Conservation (phyloP, 2,797 vertebrate genomes). For the Nannoperca obscura region DNA sequence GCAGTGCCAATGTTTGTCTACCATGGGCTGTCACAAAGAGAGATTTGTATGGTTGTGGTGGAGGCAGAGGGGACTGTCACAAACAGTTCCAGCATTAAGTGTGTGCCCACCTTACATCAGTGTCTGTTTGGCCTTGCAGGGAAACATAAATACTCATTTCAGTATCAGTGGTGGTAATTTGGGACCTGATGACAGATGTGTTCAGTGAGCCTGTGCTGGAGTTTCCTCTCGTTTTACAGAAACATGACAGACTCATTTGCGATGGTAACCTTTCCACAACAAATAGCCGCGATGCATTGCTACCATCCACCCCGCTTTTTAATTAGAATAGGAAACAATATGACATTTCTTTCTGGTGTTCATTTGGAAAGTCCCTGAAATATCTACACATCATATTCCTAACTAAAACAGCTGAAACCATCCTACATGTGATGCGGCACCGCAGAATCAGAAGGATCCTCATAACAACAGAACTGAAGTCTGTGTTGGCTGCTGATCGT, state of each 20-base stretch:
- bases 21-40: constrained; percentile 60
- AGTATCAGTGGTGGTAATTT: neutral
- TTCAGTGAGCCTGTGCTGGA: neutral
- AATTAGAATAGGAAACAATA: neutral
- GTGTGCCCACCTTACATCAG: neutral
- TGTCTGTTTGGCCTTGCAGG: neutral
- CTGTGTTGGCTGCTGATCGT: neutral
- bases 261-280: neutral
- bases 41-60: constrained; percentile 64
- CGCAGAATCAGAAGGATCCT: neutral
- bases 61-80: constrained; percentile 15
- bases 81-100: constrained; percentile 15
- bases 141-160: neutral
- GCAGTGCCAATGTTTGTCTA: constrained; percentile 71
- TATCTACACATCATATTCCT: neutral
- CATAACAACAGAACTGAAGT: neutral
- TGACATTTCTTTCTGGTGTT: neutral
- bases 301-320: fast-evolving
- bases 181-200: neutral
- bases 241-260: neutral
- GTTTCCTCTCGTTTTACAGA: neutral
- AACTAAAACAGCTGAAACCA: neutral
- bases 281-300: neutral
- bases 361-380: neutral
- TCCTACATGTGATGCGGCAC: neutral